phyloP scores from a whole-genome alignment of 2,888 invertebrate genomes.

The Cryptophagus acutangulus region DNA sequence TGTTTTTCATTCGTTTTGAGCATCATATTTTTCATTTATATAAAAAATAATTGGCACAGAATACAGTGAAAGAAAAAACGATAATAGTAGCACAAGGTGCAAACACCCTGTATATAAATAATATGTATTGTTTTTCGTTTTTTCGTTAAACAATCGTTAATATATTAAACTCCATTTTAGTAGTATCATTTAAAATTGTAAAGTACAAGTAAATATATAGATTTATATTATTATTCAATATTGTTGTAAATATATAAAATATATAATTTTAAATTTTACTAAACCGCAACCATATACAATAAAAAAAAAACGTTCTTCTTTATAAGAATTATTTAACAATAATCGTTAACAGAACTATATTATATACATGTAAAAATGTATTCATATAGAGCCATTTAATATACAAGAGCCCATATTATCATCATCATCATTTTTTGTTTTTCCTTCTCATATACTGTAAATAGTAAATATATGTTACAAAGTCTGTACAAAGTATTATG shows the following conservation, averaged over 20 bases:
- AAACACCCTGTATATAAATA: constrained; percentile 3
- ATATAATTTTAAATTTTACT: constrained; percentile 5
- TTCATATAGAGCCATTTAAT: too few species aligned
- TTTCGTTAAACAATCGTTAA: too few species aligned
- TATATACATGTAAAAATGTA: too few species aligned
- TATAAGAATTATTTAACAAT: too few species aligned
- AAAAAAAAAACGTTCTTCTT: neutral
- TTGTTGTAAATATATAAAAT: neutral
- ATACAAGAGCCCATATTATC: too few species aligned
- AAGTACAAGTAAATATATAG: constrained; percentile 1
- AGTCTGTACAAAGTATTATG: neutral
- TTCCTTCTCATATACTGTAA: too few species aligned
- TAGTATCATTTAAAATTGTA: constrained; percentile 3
- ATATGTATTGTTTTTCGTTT: too few species aligned
- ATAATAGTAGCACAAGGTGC: neutral
- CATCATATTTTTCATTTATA: constrained; percentile 5
- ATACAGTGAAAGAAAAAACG: constrained; percentile 2
- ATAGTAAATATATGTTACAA: constrained; percentile 1
- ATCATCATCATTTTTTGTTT: neutral
- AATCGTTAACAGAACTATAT: too few species aligned
- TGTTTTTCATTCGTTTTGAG: constrained; percentile 9
- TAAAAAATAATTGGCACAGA: constrained; percentile 9
- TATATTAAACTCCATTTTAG: neutral
- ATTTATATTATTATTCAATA: neutral
- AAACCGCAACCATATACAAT: constrained; percentile 4